These are phyloP conservation scores for Knipowitschia caucasica DNA, from an alignment of 2,797 vertebrate genomes.

Conservation along the genomic window DNA sequence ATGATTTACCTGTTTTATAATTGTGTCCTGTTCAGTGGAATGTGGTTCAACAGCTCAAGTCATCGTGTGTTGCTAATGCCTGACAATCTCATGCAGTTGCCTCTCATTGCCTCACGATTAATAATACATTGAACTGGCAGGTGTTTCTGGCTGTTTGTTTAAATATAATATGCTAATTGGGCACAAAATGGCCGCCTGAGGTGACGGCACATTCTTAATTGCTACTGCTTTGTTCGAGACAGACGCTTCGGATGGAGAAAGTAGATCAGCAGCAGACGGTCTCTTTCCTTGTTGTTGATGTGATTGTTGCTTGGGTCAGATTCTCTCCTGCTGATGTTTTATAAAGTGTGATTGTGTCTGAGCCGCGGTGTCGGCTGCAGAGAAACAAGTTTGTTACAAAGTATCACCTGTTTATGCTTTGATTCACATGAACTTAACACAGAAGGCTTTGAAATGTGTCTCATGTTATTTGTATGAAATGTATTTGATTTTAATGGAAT, in stretches of 20 bases:
- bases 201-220: constrained; percentile 41
- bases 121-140: constrained; percentile 38
- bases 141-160: constrained; percentile 53
- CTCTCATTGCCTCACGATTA: constrained; percentile 16
- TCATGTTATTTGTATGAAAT: neutral
- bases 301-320: constrained; percentile 11
- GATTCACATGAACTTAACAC: constrained; percentile 7
- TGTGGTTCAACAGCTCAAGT: too few relatives aligned
- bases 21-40: too few relatives aligned
- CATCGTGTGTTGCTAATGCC: constrained; percentile 4
- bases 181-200: constrained; percentile 39
- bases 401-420: constrained; percentile 27
- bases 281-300: constrained; percentile 15
- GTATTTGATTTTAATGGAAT: too few relatives aligned
- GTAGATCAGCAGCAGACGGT: constrained; percentile 43
- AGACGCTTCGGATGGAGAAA: constrained; percentile 54
- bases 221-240: constrained; percentile 39
- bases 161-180: constrained; percentile 42
- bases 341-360: constrained; percentile 21
- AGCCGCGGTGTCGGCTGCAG: neutral
- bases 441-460: neutral
- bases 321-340: constrained; percentile 22
- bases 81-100: constrained; percentile 9
- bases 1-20: too few relatives aligned
- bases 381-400: constrained; percentile 5